A percentile compares a stretch with the other conserved stretches of the same genome.
Evolutionary conservation across 1,140 invertebrate species (phyloP).

Genomic region (Stratiolaelaps scimitus): DNA sequence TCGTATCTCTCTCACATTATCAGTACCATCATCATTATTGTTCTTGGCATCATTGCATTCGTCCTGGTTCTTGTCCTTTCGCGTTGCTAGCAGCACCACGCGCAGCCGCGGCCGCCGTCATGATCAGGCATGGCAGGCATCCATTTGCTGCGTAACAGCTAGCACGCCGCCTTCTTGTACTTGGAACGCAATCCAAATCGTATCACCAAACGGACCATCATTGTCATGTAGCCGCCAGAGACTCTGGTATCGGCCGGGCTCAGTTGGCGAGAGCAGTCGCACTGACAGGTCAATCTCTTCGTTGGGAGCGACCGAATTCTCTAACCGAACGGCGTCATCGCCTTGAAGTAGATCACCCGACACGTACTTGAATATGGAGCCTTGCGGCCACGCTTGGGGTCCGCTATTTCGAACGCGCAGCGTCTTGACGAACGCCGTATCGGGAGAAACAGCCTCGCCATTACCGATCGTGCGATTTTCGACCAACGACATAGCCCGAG

Average conservation of each 20-base stretch:
- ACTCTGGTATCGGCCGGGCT: conserved; percentile 58
- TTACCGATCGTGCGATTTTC: conserved; percentile 60
- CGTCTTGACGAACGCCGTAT: conserved; percentile 58
- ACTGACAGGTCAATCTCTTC: conserved; percentile 54
- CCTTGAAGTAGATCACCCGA: neutral
- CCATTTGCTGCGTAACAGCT: conserved; percentile 56
- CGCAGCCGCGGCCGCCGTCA: neutral
- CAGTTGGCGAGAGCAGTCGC: conserved; percentile 54
- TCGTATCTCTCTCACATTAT: no score
- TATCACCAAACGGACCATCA: conserved; percentile 49
- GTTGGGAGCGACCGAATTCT: conserved; percentile 50
- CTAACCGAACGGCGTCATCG: conserved; percentile 48
- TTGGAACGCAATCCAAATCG: conserved; percentile 55
- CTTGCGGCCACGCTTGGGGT: neutral
- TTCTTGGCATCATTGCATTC: no score
- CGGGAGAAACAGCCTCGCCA: conserved; percentile 58
- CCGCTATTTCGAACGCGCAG: conserved; percentile 70
- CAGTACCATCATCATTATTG: no score
- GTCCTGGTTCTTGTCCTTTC: no score
- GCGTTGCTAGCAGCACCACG: no score
- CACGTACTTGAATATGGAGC: conserved; percentile 28
- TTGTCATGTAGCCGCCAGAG: conserved; percentile 58
- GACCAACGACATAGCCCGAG: conserved; percentile 65
- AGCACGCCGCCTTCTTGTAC: conserved; percentile 55
- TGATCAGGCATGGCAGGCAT: conserved; percentile 43